Conservation (phyloP, 2,888 invertebrate species). For the Resseliella maxima region DNA sequence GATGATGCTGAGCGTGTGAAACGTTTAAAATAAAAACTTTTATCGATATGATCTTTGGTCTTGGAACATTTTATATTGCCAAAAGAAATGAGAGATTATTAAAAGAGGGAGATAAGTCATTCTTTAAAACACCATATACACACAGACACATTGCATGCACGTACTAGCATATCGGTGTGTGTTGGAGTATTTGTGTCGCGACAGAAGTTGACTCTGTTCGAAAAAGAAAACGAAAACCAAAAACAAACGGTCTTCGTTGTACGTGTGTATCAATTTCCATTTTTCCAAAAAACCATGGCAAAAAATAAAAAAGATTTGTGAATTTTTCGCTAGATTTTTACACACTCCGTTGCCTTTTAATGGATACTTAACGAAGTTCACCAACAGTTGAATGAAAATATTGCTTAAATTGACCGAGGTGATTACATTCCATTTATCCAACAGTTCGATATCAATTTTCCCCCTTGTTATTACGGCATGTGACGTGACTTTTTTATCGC, state of each 20-base stretch:
- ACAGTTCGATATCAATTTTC: slow-evolving; percentile 36
- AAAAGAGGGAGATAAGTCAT: too few species aligned
- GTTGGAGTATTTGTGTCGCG: neutral
- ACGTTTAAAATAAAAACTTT: slow-evolving; percentile 14
- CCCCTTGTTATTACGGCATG: neutral
- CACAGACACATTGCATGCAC: neutral
- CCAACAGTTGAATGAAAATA: neutral
- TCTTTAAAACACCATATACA: neutral
- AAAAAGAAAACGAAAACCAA: neutral
- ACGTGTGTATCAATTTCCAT: slow-evolving; percentile 11
- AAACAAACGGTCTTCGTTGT: neutral
- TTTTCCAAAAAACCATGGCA: neutral
- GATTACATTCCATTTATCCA: slow-evolving; percentile 42
- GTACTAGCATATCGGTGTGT: neutral
- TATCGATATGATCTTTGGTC: slow-evolving; percentile 25
- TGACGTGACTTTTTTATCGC: slow-evolving; percentile 15
- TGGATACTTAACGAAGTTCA: slow-evolving; percentile 48
- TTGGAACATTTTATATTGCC: slow-evolving; percentile 20
- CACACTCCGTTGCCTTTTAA: slow-evolving; percentile 39
- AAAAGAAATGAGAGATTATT: neutral
- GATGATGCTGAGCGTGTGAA: too few species aligned
- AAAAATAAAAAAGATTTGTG: neutral
- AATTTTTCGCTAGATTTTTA: neutral
- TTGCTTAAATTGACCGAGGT: slow-evolving; percentile 22
- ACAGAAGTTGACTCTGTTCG: neutral